Evolutionary conservation across 2,888 invertebrate species (phyloP), one percentile per base, ranked within the genome.

Genomic region (Trissolcus japonicus): DNA sequence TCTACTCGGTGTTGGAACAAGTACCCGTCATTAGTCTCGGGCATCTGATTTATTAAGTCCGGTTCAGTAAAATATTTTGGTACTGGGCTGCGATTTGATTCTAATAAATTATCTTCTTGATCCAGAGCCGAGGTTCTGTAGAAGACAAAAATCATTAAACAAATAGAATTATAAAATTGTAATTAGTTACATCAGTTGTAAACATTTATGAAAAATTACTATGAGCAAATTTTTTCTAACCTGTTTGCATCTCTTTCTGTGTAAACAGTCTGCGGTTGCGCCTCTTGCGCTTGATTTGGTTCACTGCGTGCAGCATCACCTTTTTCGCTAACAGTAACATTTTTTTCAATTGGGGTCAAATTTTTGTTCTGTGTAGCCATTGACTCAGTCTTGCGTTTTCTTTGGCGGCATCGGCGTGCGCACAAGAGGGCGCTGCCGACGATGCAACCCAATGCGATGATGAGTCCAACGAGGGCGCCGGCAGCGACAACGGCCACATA

Each of bases 211-310:
- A n/a, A n/a, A n/a, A n/a, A n/a, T n/a, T n/a, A n/a, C n/a, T n/a
- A n/a, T n/a, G n/a, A n/a, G n/a, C n/a, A n/a, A n/a, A 19, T 2
- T 2, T 6, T 1, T 46, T 16, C 46, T 46, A 11, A 82, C 54
- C 84, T 79, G 56, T 73, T 80, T 13, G 83, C 71, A 62, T 86
- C 86, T 0, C 84, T 80, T 60, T 85, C 84, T 9, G 83, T 84
- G 40, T 85, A 71, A 6, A 71, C 63, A 0, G 61, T 68, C 16
- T 29, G 82, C 76, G n/a, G 81, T 79, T 25, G 84, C 72, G 7
- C 82, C 40, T 55, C 82, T 11, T 79, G 83, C 16, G 92, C 91
- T 66, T 89, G 88, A 16, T 92, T 91, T 84, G 92, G 91, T 59
- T 92, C 91, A 79, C 91, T 78, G 1, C 80, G 81, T 43, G 83